These are phyloP conservation scores for Dasysyrphus albostriatus DNA, from an alignment of 2,888 invertebrate species.

Conservation along the genomic window DNA sequence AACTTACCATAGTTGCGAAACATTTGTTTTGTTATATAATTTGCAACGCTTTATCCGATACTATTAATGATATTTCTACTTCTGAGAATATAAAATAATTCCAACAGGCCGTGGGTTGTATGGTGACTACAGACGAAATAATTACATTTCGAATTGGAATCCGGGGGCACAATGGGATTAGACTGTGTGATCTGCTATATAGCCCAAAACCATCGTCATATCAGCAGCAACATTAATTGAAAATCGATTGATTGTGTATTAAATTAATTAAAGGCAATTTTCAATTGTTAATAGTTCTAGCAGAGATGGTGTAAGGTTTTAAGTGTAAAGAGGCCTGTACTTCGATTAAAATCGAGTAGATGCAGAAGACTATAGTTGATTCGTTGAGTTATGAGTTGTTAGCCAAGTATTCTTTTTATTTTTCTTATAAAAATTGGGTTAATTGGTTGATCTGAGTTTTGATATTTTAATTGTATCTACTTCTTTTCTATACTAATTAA, in stretches of 20 bases:
- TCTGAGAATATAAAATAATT: conserved; percentile 6
- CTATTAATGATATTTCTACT: neutral
- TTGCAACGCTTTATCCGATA: neutral
- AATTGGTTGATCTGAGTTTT: neutral
- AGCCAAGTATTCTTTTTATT: neutral
- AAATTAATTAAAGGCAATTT: conserved; percentile 65
- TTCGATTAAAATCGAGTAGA: neutral
- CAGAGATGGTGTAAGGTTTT: conserved; percentile 38
- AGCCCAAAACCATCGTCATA: conserved; percentile 21
- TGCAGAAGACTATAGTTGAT: conserved; percentile 22
- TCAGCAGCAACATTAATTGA: conserved; percentile 60
- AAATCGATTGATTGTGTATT: conserved; percentile 69
- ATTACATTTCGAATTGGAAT: conserved; percentile 57
- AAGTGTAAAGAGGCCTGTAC: conserved; percentile 22
- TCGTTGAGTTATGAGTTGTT: conserved; percentile 7
- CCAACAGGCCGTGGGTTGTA: conserved; percentile 41
- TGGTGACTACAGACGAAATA: conserved; percentile 35
- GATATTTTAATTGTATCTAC: neutral
- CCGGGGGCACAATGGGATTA: conserved; percentile 51
- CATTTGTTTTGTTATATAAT: no score
- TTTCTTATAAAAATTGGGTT: neutral
- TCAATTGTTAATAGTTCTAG: conserved; percentile 24
- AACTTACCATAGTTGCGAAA: no score
- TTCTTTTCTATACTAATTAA: neutral
- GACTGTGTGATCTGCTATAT: conserved; percentile 41